These are phyloP conservation scores for Poeciliopsis gracilis DNA, from an alignment of 2,797 vertebrate species.

Conservation along the genomic window DNA sequence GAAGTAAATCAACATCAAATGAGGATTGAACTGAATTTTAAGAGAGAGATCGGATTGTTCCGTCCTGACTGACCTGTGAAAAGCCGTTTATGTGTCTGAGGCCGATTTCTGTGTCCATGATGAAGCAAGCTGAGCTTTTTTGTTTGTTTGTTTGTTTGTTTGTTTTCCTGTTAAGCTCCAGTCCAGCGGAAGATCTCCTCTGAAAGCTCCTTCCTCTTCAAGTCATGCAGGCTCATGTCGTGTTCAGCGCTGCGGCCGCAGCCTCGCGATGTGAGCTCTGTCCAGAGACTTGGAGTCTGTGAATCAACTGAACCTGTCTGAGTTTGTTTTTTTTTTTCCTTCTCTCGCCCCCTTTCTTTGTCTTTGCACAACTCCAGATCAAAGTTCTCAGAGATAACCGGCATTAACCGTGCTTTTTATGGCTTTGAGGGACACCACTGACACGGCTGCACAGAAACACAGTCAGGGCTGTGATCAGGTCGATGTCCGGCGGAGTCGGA, in stretches of 20 bases:
- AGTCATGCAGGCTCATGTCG: constrained; percentile 37
- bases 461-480: constrained; percentile 20
- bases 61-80: constrained; percentile 67
- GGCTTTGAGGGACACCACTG: constrained; percentile 38
- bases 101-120: constrained; percentile 54
- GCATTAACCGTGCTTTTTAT: constrained; percentile 61
- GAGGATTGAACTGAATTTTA: not conserved
- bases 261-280: constrained; percentile 23
- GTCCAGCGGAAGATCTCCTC: constrained; percentile 57
- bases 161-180: constrained; percentile 30
- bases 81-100: constrained; percentile 20
- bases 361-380: constrained; percentile 70
- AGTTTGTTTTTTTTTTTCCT: constrained; percentile 10
- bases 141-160: too few relatives aligned
- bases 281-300: constrained; percentile 29
- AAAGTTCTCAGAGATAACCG: constrained; percentile 83
- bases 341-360: not conserved
- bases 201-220: constrained; percentile 16
- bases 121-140: constrained; percentile 28
- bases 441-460: constrained; percentile 23
- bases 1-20: not conserved
- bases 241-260: constrained; percentile 27
- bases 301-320: constrained; percentile 22
- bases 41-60: not conserved
- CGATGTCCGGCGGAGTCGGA: constrained; percentile 8